phyloP scores from a whole-genome alignment of 2,888 invertebrate genomes.

The Taphrorychus bicolor region DNA sequence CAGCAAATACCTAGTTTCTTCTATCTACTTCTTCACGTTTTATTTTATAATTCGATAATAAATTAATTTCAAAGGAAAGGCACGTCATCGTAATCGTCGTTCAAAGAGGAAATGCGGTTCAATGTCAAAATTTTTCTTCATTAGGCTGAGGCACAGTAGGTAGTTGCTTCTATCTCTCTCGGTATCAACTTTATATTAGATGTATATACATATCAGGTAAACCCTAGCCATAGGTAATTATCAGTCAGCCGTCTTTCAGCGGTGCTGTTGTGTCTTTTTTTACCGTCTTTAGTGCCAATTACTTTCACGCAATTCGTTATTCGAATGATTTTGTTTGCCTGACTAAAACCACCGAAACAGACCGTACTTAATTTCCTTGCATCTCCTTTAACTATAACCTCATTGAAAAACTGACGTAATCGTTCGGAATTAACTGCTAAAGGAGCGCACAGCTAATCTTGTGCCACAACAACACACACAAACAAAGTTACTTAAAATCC shows the following conservation, averaged over 20 bases:
- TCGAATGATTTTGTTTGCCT: not conserved
- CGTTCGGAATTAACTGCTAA: not conserved
- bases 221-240: too few species aligned
- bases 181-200: too few species aligned
- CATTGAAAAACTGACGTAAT: not conserved
- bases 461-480: constrained; percentile 1
- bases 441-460: not conserved
- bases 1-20: too few species aligned
- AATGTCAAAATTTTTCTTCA: not conserved
- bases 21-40: not conserved
- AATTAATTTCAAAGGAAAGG: not conserved
- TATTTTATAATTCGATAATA: not conserved
- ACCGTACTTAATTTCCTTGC: not conserved
- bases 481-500: not conserved
- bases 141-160: too few species aligned
- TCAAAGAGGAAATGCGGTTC: not conserved
- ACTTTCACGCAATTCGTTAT: not conserved
- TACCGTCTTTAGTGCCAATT: too few species aligned
- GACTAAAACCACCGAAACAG: not conserved
- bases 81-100: not conserved
- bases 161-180: too few species aligned
- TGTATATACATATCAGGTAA: too few species aligned
- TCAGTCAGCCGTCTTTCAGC: too few species aligned
- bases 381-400: not conserved
- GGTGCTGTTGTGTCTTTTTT: not conserved